Base-by-base conservation (phyloP, 2,888 invertebrate genomes). In the Apodemia duryi region DNA sequence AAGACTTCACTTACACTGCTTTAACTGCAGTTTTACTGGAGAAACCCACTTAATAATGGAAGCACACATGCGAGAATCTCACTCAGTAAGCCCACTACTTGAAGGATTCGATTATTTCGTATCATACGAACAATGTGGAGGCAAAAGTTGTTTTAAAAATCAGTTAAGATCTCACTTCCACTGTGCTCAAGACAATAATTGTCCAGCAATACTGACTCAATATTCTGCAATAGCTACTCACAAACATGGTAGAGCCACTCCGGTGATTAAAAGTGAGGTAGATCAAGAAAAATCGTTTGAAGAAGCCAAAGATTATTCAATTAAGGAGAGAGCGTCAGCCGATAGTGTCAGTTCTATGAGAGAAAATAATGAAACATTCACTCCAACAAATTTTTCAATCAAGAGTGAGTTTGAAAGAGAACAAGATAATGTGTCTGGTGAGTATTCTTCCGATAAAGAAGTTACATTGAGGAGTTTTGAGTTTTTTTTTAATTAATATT, bases 71-170 rank as follows among this genome's bases (percentile, higher is more conserved):
- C 94, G 96, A 76, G 97, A 97, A 82, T 96, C 96, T 75, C 98
- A 98, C 83, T 95, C 95, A 70, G 94, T 96, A 73, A 94, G 95
- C 60, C 96, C 96, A 73, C 95, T 98, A 65, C 86, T 96, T 51
- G 96, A 97, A 63, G 97, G 97, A 0, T 98, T 97, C 78, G 96
- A 97, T 69, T 97, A 96, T 83, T 98, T 96, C 82, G 78, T 93
- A 90, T 86, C 88, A 1, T 91, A 78, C 68, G 92, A 92, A 11
- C 91, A 91, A 57, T 92, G 92, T 63, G 91, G 91, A 10, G 90
- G 89, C 49, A 89, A 91, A 70, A 90, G 91, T 66, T 92, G 92
- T 66, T 92, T 88, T 69, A 92, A 92, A 68, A 92, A 92, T 68
- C 92, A 91, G 65, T 71, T 91, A 1, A 77, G 91, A 63, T 83